Base-by-base conservation (phyloP, 1,140 invertebrate species). In the Phymastichus coffea region DNA sequence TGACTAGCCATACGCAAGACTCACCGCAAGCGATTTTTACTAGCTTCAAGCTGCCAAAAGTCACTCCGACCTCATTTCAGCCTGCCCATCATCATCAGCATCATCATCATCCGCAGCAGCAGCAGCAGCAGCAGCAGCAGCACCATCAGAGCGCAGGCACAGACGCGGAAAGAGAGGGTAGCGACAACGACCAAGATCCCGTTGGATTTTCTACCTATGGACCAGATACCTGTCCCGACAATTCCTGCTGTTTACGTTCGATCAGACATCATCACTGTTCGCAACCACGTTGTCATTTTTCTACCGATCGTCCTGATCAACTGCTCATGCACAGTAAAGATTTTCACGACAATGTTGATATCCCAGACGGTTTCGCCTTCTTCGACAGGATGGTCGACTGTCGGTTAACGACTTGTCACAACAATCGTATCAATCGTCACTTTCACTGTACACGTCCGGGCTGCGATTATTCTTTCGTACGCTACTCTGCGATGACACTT, bases 1-100 rank as follows among this genome's bases (percentile, higher is more conserved):
- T n/a, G n/a, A n/a, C n/a, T n/a, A 71, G 73, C 71, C 72, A 83
- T 65, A 82, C 83, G 48, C 81, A 84, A 60, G 85, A 86, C 53
- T 88, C 89, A 26, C 92, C 92, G 7, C 92, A 95, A 77, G 93
- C 93, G 7, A 94, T 95, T 64, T 95, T 95, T 73, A 94, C 93
- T 22, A 94, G 92, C 66, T 95, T 95, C 72, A 95, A 95, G 74
- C 80, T 95, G 54, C 92, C 93, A 17, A 93, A 94, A 79, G 28
- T 12, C 6, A 33, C 28, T 12, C 84, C 85, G 63, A 64, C 66
- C 10, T 64, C 62, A 10, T n/a, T n/a, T n/a, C n/a, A 20, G 60
- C 19, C 64, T 46, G 35, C 10, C 28, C 1, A 44, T 77, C 81
- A 9, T 78, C 82, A 14, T n/a, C n/a, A n/a, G n/a, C n/a, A n/a